Conservation (phyloP, 2,888 invertebrate species). For the Aricia artaxerxes region DNA sequence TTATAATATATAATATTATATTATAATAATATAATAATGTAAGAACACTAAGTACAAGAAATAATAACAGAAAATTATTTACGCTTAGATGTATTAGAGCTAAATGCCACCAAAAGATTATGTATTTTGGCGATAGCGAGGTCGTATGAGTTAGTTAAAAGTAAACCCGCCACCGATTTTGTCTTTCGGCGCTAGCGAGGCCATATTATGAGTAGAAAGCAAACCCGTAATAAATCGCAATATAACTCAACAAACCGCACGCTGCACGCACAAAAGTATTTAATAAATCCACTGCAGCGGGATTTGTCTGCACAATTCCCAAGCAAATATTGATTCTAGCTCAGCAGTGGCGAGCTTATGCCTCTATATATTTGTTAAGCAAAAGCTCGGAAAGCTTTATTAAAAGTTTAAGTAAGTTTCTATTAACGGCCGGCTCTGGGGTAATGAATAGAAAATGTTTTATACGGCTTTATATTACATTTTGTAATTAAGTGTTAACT, state of each 20-base stretch:
- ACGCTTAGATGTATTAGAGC: too few relatives aligned
- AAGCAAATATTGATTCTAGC: slow-evolving; percentile 27
- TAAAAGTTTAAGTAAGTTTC: slow-evolving; percentile 34
- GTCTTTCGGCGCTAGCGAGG: background rate
- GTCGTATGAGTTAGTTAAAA: background rate
- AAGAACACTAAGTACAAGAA: too few relatives aligned
- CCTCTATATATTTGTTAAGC: slow-evolving; percentile 29
- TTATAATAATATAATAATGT: too few relatives aligned
- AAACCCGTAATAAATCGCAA: background rate
- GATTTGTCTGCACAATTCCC: slow-evolving; percentile 24
- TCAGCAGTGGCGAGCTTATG: slow-evolving; percentile 27
- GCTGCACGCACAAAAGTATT: slow-evolving; percentile 1
- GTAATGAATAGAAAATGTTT: slow-evolving; percentile 34
- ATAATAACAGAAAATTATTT: too few relatives aligned
- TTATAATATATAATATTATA: too few relatives aligned
- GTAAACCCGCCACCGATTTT: background rate
- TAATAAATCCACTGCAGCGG: slow-evolving; percentile 17
- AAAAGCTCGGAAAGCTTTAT: slow-evolving; percentile 32
- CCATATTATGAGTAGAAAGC: background rate
- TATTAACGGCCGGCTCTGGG: slow-evolving; percentile 30
- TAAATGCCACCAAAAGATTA: background rate
- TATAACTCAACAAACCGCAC: background rate
- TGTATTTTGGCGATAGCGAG: background rate
- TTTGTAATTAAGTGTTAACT: slow-evolving; percentile 16
- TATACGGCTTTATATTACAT: slow-evolving; percentile 30